phyloP scores from a whole-genome alignment of 2,888 invertebrate species.

The Sesia bembeciformis region DNA sequence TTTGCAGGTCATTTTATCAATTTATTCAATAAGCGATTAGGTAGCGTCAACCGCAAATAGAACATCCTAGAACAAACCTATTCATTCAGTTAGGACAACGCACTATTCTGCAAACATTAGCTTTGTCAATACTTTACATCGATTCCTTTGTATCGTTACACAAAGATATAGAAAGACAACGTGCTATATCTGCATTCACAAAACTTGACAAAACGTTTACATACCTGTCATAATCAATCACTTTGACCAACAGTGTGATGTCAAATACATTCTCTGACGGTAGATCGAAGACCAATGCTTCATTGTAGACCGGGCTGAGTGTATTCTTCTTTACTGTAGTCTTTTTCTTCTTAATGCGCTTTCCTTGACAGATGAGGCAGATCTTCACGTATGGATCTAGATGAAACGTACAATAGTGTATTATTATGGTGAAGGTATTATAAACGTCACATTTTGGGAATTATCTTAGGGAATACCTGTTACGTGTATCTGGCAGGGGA shows the following conservation, averaged over 20 bases:
- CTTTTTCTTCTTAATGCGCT: slow-evolving; percentile 94
- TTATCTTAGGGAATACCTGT: too few relatives aligned
- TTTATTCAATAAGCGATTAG: too few relatives aligned
- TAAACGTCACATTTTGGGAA: too few relatives aligned
- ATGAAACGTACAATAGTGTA: slow-evolving; percentile 1
- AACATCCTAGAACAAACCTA: too few relatives aligned
- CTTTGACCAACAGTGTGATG: slow-evolving; percentile 87
- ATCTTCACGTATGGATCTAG: slow-evolving; percentile 96
- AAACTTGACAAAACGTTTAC: slow-evolving; percentile 10
- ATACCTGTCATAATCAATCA: slow-evolving; percentile 92
- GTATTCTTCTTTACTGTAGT: slow-evolving; percentile 92
- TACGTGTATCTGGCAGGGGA: too few relatives aligned
- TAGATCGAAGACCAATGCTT: slow-evolving; percentile 94
- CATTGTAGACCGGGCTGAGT: slow-evolving; percentile 92
- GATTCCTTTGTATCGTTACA: background rate
- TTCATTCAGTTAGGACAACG: too few relatives aligned
- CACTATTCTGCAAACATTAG: too few relatives aligned
- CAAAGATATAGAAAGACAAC: background rate
- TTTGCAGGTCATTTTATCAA: too few relatives aligned
- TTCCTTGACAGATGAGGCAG: slow-evolving; percentile 88
- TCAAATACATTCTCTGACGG: slow-evolving; percentile 87
- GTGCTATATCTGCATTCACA: background rate
- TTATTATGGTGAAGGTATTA: too few relatives aligned
- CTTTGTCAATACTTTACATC: background rate
- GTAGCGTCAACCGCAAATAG: too few relatives aligned